A percentile compares a stretch with the other conserved stretches of the same genome.
Evolutionary conservation across 2,888 invertebrate species (phyloP).

Genomic region (Amiota communis): DNA sequence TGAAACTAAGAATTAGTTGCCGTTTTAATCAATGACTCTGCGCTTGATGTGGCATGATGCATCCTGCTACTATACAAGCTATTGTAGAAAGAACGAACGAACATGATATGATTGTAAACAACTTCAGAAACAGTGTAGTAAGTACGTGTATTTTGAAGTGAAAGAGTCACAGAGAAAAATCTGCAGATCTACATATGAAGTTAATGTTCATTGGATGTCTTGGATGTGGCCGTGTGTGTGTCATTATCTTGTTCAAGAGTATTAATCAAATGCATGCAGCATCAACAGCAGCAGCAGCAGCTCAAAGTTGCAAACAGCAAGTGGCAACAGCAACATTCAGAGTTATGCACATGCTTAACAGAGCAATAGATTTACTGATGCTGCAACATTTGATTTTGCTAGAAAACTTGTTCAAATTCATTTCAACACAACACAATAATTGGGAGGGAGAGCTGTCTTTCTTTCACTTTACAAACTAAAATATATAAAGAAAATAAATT

Average conservation of each 20-base stretch:
- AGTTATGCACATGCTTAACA: constrained; percentile 42
- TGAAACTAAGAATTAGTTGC: constrained; percentile 27
- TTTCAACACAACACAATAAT: neutral
- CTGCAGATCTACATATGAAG: neutral
- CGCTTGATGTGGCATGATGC: constrained; percentile 15
- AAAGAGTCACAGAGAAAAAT: neutral
- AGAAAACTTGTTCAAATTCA: constrained; percentile 1
- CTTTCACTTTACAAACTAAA: neutral
- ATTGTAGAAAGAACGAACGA: neutral
- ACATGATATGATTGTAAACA: constrained; percentile 19
- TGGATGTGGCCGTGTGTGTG: neutral
- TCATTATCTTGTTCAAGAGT: constrained; percentile 26
- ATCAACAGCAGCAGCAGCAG: too few relatives aligned
- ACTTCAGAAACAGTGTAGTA: neutral
- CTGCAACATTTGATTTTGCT: constrained; percentile 30
- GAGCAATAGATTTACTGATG: constrained; percentile 45
- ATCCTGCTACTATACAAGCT: constrained; percentile 9
- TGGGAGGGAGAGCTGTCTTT: neutral
- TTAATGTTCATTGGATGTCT: constrained; percentile 2
- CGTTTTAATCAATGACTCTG: constrained; percentile 29
- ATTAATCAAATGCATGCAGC: constrained; percentile 25
- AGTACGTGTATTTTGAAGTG: too few relatives aligned
- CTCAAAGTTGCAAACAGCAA: too few relatives aligned
- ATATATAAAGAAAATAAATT: constrained; percentile 8
- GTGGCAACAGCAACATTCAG: too few relatives aligned